Evolutionary conservation across 2,888 invertebrate species (phyloP).

Genomic region (Luffia ferchaultella): DNA sequence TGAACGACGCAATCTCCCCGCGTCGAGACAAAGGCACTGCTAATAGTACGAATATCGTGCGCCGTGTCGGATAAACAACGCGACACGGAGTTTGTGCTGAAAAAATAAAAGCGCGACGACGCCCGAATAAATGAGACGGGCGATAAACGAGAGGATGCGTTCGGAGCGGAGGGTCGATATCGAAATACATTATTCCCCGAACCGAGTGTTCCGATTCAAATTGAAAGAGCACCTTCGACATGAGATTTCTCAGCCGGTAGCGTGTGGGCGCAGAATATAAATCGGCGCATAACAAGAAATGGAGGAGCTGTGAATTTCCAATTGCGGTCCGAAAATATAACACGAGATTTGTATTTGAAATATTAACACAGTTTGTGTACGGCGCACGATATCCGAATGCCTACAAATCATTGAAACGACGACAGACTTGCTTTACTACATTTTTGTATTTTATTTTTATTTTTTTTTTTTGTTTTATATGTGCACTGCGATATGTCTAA

Average conservation of each 20-base stretch:
- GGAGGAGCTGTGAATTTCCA: constrained; percentile 59
- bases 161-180: constrained; percentile 59
- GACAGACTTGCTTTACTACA: too few relatives aligned
- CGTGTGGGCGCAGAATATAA: constrained; percentile 66
- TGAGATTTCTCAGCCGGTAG: constrained; percentile 61
- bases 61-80: constrained; percentile 44
- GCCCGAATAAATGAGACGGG: constrained; percentile 63
- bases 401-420: too few relatives aligned
- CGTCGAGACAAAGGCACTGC: constrained; percentile 53
- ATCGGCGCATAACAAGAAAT: constrained; percentile 64
- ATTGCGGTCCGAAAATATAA: constrained; percentile 32
- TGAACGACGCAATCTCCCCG: constrained; percentile 44
- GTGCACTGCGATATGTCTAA: too few relatives aligned
- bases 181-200: constrained; percentile 67
- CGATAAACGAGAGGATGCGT: constrained; percentile 65
- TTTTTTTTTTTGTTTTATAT: too few relatives aligned
- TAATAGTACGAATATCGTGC: constrained; percentile 54
- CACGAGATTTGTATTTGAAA: neutral
- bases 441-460: too few relatives aligned
- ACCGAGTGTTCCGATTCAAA: constrained; percentile 67
- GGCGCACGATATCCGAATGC: too few relatives aligned
- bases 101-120: constrained; percentile 64
- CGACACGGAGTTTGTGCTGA: constrained; percentile 53
- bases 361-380: neutral
- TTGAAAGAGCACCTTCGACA: constrained; percentile 67